Base-by-base conservation (phyloP, 2,797 vertebrate species). In the Aselliscus stoliczkanus region DNA sequence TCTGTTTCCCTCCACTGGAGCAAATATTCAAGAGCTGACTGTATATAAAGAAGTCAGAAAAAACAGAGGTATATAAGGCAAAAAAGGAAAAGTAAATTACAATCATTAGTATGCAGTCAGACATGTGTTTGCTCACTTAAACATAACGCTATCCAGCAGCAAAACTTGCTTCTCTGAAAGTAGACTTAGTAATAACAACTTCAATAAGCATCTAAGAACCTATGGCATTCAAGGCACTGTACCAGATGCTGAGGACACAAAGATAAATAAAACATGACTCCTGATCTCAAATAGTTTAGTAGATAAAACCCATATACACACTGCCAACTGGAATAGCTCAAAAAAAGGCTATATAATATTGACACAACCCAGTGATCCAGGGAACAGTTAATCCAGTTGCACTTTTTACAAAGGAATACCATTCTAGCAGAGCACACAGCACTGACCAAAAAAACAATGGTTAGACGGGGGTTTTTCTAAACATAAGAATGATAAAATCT, bases 11-110 rank as follows among this genome's bases (percentile, higher is more conserved):
- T 97, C 97, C 97, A 97, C 77, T 97, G 97, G 97, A 97, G 90
- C 96, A 97, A 96, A 97, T 96, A 97, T 97, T 97, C 97, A 97
- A 97, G 97, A 97, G 96, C 97, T 97, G 96, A 97, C 97, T 97
- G 97, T 96, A 93, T 96, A 95, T 96, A 97, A 97, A 97, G 96
- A 97, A 97, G 97, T 96, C 93, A 97, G 94, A 97, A 87, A 97
- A 97, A 97, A 97, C 97, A 97, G 94, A 96, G 93, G 94, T 93
- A 97, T 58, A 95, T 97, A 96, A 97, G 97, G 96, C 93, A 97
- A 97, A 97, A 93, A 76, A 92, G 97, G 97, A 96, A 97, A 95
- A 96, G 95, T 67, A 94, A 96, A 89, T 96, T 94, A 95, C 79
- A 97, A 44, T 95, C 96, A 96, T 97, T 94, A 97, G 86, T 96